Conservation (phyloP, 2,888 invertebrate genomes). For the Baccha elongata region DNA sequence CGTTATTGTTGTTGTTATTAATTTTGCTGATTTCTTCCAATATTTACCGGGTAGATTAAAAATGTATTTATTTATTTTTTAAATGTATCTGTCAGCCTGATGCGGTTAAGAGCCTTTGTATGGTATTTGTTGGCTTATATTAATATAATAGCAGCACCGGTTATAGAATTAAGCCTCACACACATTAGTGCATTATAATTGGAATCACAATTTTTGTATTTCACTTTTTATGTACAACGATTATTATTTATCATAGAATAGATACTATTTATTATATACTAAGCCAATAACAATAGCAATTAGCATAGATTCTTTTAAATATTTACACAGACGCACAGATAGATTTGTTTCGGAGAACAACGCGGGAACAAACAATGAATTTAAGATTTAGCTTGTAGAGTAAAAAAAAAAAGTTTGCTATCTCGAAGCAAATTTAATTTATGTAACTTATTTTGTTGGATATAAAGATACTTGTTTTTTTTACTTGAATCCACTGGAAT, state of each 20-base stretch:
- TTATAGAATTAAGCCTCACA: conserved; percentile 26
- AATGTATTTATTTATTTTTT: conserved; percentile 8
- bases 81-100: background rate
- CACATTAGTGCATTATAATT: conserved; percentile 16
- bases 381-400: conserved; percentile 37
- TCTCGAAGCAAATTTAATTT: conserved; percentile 42
- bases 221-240: conserved; percentile 9
- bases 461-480: conserved; percentile 9
- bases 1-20: conserved; percentile 70
- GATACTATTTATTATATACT: conserved; percentile 3
- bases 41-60: conserved; percentile 58
- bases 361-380: conserved; percentile 35
- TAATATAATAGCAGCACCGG: conserved; percentile 13
- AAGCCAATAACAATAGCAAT: conserved; percentile 40
- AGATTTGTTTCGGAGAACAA: background rate
- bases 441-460: conserved; percentile 38
- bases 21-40: conserved; percentile 72
- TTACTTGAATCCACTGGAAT: conserved; percentile 11
- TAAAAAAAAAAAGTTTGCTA: conserved; percentile 33
- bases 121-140: conserved; percentile 19
- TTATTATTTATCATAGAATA: conserved; percentile 19
- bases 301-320: conserved; percentile 44
- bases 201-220: conserved; percentile 23
- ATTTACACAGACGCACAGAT: conserved; percentile 29
- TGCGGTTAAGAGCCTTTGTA: conserved; percentile 8